These are phyloP conservation scores for Carcinoscorpius rotundicauda DNA, from an alignment of 1,140 invertebrate species.

Conservation along the genomic window DNA sequence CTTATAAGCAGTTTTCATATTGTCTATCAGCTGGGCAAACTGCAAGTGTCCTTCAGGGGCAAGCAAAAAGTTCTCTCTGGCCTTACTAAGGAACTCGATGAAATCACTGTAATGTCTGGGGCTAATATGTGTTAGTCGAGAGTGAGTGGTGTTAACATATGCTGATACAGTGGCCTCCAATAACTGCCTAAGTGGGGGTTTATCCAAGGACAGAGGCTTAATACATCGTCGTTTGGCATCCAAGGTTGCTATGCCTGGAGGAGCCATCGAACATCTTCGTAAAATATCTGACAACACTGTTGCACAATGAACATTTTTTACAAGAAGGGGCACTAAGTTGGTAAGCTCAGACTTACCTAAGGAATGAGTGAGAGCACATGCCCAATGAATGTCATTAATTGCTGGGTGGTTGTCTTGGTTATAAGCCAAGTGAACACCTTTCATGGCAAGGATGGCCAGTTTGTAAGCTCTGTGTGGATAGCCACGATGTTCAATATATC, in stretches of 20 bases:
- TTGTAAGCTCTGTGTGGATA: conserved; percentile 68
- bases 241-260: conserved; percentile 43
- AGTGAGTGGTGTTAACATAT: conserved; percentile 73
- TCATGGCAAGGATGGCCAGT: conserved; percentile 68
- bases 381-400: conserved; percentile 79
- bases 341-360: conserved; percentile 60
- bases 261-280: conserved; percentile 58
- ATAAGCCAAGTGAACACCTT: conserved; percentile 66
- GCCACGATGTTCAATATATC: conserved; percentile 72
- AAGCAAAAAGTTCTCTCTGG: conserved; percentile 66
- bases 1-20: conserved; percentile 78
- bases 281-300: conserved; percentile 69
- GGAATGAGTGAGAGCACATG: conserved; percentile 64
- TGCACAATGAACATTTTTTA: conserved; percentile 75
- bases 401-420: conserved; percentile 78
- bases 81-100: conserved; percentile 64
- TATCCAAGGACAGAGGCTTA: conserved; percentile 51
- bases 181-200: conserved; percentile 56
- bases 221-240: conserved; percentile 39
- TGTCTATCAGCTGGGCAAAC: conserved; percentile 66
- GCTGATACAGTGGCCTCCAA: conserved; percentile 64
- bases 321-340: conserved; percentile 61
- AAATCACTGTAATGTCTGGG: conserved; percentile 71
- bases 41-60: conserved; percentile 68
- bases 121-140: conserved; percentile 67